A percentile compares a stretch with the other conserved stretches of the same genome.
These are phyloP conservation scores for Pseudomyrmex concolor DNA, from an alignment of 1,140 invertebrate species.

Conservation along the genomic window DNA sequence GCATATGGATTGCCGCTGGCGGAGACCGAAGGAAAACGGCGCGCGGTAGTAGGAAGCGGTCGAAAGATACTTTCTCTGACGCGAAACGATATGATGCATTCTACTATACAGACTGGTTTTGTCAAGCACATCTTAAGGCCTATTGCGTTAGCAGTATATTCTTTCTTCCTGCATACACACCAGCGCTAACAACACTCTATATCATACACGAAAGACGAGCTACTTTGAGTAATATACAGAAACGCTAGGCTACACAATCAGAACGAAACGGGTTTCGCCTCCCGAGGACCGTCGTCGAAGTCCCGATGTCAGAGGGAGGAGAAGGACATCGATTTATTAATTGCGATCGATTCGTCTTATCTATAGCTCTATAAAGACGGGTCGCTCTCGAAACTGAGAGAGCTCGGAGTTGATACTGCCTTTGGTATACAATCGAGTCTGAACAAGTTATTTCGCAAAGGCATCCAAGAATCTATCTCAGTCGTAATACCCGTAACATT, in stretches of 20 bases:
- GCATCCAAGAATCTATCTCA: not conserved
- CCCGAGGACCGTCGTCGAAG: slow-evolving; percentile 10
- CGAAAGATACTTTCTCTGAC: too few relatives aligned
- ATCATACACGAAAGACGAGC: slow-evolving; percentile 59
- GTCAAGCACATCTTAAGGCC: slow-evolving; percentile 73
- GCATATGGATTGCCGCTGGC: too few relatives aligned
- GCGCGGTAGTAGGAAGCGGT: too few relatives aligned
- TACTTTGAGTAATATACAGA: slow-evolving; percentile 58
- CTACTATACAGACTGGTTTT: too few relatives aligned
- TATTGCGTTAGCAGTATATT: slow-evolving; percentile 62
- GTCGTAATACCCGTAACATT: not conserved
- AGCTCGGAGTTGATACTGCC: slow-evolving; percentile 36
- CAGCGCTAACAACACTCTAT: slow-evolving; percentile 63
- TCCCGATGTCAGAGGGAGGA: not conserved
- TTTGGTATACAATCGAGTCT: slow-evolving; percentile 64
- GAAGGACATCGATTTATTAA: slow-evolving; percentile 42
- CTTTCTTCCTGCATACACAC: not conserved
- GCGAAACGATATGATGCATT: too few relatives aligned
- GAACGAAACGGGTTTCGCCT: slow-evolving; percentile 3
- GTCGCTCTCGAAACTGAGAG: not conserved
- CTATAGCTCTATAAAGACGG: slow-evolving; percentile 6
- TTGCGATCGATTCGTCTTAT: slow-evolving; percentile 34
- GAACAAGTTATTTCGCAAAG: slow-evolving; percentile 38
- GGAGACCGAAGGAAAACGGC: too few relatives aligned
- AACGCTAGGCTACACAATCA: slow-evolving; percentile 63